A percentile compares a stretch with the other conserved stretches of the same genome.
Conservation (phyloP, 2,797 vertebrate genomes). For the Gymnoscopelus microlampas region DNA sequence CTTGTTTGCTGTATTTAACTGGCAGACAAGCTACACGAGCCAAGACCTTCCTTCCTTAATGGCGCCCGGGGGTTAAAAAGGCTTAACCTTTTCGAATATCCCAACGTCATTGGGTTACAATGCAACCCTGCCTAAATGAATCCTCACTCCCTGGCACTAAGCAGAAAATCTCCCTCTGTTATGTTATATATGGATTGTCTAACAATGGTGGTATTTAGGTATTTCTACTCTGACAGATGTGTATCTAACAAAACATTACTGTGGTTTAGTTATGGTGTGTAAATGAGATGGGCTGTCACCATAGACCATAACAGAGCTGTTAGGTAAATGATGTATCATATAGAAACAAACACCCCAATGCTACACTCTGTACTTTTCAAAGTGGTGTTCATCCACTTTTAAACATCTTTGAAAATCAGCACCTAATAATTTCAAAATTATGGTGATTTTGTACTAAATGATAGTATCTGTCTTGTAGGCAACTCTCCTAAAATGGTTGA, state of each 20-base stretch:
- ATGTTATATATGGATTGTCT: constrained; percentile 15
- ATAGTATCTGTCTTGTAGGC: too few species aligned
- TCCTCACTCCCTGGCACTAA: constrained; percentile 16
- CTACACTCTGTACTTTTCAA: too few species aligned
- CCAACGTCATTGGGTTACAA: constrained; percentile 17
- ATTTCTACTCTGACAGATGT: constrained; percentile 25
- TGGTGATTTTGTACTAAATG: too few species aligned
- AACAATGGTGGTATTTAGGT: not conserved
- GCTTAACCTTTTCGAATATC: constrained; percentile 30
- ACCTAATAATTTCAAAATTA: too few species aligned
- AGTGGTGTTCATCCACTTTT: not conserved
- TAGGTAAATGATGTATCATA: too few species aligned
- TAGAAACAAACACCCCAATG: too few species aligned
- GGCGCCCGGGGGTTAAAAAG: constrained; percentile 43
- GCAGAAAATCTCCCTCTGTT: constrained; percentile 21
- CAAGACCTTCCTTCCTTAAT: constrained; percentile 35
- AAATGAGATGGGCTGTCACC: not conserved
- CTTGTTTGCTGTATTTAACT: constrained; percentile 20
- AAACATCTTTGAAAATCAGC: not conserved
- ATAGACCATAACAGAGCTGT: too few species aligned
- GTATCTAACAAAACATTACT: constrained; percentile 16
- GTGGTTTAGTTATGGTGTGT: not conserved
- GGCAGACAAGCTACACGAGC: constrained; percentile 27
- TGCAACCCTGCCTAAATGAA: constrained; percentile 32
- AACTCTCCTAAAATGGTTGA: too few species aligned